Base-by-base conservation (phyloP, 2,888 invertebrate species). In the Lutraria lutraria region DNA sequence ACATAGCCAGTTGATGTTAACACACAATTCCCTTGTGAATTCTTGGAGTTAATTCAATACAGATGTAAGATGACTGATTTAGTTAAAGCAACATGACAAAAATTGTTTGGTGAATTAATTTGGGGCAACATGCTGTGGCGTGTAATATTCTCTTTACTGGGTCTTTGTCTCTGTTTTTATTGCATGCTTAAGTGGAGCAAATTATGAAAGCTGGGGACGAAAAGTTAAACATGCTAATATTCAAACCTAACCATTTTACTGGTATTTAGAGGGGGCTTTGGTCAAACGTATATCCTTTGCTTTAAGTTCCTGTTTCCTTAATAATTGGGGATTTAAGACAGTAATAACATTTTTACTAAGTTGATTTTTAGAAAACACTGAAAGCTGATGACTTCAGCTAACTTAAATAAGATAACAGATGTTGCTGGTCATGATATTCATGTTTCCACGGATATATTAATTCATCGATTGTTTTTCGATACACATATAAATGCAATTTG, bases 1-100 rank as follows among this genome's bases (percentile, higher is more conserved):
- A 68, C 63, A 68, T 68, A 25, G 63, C 63, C 63, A n/a, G n/a
- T 68, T 68, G 63, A 68, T 68, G 63, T 68, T 68, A 68, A 25
- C 25, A 25, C 25, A 25, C n/a, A 25, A 68, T 68, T 68, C 63
- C 63, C 63, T 68, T 25, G 63, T 68, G 63, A 68, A 68, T 68
- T 68, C 63, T 68, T 76, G 19, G 25, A 83, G 83, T 83, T 83
- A 87, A 87, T 43, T 79, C 43, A 60, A 43, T 34, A 83, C 87
- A 87, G 83, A 87, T 87, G 87, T 54, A n/a, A 68, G 25, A 43
- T 16, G 34, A 52, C 29, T 68, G 80, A 43, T 52, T 60, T 34
- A 52, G 83, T 87, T 83, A 87, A 83, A 80, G 79, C 83, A 83
- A 83, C 87, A 72, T 87, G 87, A 87, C 87, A 87, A 72, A 83